Percentiles rank a stretch among this genome's conserved stretches.
Conservation (phyloP, 2,888 invertebrate genomes). For the Drosophila recens region DNA sequence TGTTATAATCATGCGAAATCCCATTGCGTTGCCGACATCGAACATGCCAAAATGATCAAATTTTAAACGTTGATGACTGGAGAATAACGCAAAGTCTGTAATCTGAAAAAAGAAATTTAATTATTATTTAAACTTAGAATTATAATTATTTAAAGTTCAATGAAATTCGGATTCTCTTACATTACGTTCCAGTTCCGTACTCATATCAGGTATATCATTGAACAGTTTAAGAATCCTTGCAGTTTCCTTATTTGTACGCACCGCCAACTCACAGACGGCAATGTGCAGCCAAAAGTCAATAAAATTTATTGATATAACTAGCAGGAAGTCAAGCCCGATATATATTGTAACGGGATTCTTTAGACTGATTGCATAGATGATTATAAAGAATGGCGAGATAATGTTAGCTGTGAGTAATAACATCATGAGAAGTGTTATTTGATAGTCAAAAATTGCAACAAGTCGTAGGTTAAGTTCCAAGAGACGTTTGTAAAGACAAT, state of each 20-base stretch:
- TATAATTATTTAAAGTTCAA: too few species aligned
- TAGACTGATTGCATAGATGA: slow-evolving; percentile 44
- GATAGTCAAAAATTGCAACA: slow-evolving; percentile 31
- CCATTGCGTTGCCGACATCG: slow-evolving; percentile 45
- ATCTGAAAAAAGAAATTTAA: slow-evolving; percentile 33
- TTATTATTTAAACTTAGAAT: too few species aligned
- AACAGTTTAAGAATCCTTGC: slow-evolving; percentile 41
- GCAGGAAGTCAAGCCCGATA: slow-evolving; percentile 4
- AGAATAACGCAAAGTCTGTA: slow-evolving; percentile 43
- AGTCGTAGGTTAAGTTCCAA: slow-evolving; percentile 31
- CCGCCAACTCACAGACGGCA: slow-evolving; percentile 40
- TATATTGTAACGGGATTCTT: not conserved
- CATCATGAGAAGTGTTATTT: slow-evolving; percentile 30
- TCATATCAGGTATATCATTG: slow-evolving; percentile 1
- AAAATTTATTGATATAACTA: slow-evolving; percentile 28
- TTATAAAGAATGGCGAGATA: slow-evolving; percentile 28
- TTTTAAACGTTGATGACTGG: slow-evolving; percentile 41
- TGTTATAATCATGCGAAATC: slow-evolving; percentile 43
- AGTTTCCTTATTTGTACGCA: slow-evolving; percentile 36
- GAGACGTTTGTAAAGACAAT: slow-evolving; percentile 33
- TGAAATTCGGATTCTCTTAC: slow-evolving; percentile 21
- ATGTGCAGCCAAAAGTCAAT: slow-evolving; percentile 60
- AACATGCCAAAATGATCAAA: slow-evolving; percentile 52
- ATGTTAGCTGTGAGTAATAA: slow-evolving; percentile 45
- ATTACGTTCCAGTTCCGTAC: slow-evolving; percentile 18